Conservation (phyloP, 2,797 vertebrate species). For the Sciurus vulgaris region DNA sequence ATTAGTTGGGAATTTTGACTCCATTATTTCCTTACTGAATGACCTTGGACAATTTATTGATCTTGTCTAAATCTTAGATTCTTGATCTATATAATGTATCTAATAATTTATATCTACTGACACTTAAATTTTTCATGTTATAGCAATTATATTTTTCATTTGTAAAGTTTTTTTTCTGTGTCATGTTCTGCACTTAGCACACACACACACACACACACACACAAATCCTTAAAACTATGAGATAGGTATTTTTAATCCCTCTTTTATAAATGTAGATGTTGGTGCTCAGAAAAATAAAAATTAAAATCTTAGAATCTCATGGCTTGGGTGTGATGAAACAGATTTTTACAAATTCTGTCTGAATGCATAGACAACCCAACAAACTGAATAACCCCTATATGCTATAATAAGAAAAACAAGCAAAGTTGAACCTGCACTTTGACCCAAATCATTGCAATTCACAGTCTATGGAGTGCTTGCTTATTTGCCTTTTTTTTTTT, state of each 20-base stretch:
- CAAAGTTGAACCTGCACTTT: constrained; percentile 23
- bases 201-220: not conserved
- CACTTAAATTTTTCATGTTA: not conserved
- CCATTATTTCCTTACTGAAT: not conserved
- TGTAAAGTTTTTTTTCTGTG: constrained; percentile 31
- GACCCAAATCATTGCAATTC: constrained; percentile 34
- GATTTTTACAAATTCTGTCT: constrained; percentile 32
- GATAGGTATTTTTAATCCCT: constrained; percentile 21
- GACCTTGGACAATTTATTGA: not conserved
- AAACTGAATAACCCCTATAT: constrained; percentile 28
- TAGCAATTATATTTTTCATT: constrained; percentile 39
- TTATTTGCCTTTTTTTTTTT: not conserved
- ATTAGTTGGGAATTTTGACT: not conserved
- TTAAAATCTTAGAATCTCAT: constrained; percentile 30
- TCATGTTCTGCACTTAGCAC: not conserved
- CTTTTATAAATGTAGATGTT: constrained; percentile 36
- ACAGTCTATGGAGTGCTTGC: constrained; percentile 1
- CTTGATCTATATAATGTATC: constrained; percentile 20
- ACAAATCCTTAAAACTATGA: constrained; percentile 17
- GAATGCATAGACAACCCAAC: not conserved
- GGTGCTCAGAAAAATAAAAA: constrained; percentile 48
- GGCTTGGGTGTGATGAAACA: constrained; percentile 3
- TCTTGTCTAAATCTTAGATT: constrained; percentile 48
- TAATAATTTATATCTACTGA: constrained; percentile 26
- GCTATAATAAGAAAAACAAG: constrained; percentile 38